phyloP scores from a whole-genome alignment of 2,797 vertebrate species.

The Gymnoscopelus microlampas region DNA sequence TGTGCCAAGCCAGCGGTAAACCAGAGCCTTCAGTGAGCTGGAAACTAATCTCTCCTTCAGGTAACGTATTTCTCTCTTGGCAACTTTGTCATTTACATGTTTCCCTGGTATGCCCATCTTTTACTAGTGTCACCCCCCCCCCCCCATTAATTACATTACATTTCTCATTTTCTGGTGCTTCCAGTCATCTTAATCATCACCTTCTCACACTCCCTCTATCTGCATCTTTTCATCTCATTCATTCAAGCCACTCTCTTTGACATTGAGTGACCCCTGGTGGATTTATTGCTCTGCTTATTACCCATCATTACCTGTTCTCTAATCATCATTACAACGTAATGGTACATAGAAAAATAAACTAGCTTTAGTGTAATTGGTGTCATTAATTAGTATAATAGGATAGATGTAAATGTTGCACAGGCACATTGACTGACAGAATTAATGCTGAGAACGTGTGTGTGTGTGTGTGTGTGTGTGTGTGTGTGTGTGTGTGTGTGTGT shows the following conservation, averaged over 20 bases:
- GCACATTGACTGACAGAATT: constrained; percentile 59
- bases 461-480: constrained; percentile 1
- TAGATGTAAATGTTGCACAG: constrained; percentile 64
- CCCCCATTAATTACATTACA: background rate
- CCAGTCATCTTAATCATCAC: background rate
- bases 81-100: background rate
- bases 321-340: constrained; percentile 63
- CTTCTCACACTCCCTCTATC: background rate
- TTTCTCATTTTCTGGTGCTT: background rate
- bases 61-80: constrained; percentile 55
- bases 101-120: background rate
- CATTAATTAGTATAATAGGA: constrained; percentile 73
- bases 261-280: constrained; percentile 56
- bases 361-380: constrained; percentile 64
- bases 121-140: background rate
- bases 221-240: constrained; percentile 5
- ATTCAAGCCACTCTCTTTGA: constrained; percentile 46
- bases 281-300: constrained; percentile 55
- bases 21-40: constrained; percentile 82
- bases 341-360: constrained; percentile 61
- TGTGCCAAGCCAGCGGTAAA: constrained; percentile 83
- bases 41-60: constrained; percentile 77
- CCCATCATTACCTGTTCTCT: constrained; percentile 66
- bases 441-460: constrained; percentile 34
- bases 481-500: background rate